Base-by-base conservation (phyloP, 1,140 invertebrate species). In the Bombus huntii region DNA sequence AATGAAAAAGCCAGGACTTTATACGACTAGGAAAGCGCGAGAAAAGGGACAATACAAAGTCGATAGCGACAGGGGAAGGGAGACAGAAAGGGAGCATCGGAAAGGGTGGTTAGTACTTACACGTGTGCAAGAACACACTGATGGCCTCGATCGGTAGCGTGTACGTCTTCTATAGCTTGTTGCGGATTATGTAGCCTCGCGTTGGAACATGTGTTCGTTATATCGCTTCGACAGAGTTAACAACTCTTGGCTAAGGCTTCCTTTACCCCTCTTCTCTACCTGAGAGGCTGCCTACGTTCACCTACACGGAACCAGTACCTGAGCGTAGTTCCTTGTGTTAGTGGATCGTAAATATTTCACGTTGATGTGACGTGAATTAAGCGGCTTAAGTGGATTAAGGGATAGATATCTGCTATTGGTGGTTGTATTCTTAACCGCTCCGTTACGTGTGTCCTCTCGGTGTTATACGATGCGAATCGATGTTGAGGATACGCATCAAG, bases 311-410 rank as follows among this genome's bases (percentile, higher is more conserved):
- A 82, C 74, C 89, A 83, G 73, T 72, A 87, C 91, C 88, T 85
- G 74, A 31, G 37, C 53, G 37, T 13, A 65, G 72, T 31, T 68
- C 25, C 59, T 18, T 57, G 59, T 81, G 73, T 74, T 80, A 70
- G 83, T 90, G 89, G 87, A 90, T 89, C 92, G 91, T 95, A 95
- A 95, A 95, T 95, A 95, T 95, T 95, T 95, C 92, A 95, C 94
- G 93, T 93, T 94, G 93, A 93, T 94, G 92, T 90, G 92, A 92
- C 82, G 87, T 92, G 91, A 94, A 95, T 95, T 95, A 95, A 95
- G 91, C 93, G 91, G 92, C 88, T 94, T 93, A 93, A 93, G 87
- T 92, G 92, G 94, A 95, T 95, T 93, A 95, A 93, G 90, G 92
- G 90, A 83, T 81, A 68, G 80, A 53, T 78, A 84, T 78, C 80